phyloP scores from a whole-genome alignment of 2,888 invertebrate species.

The Hirtodrosophila alboralis region DNA sequence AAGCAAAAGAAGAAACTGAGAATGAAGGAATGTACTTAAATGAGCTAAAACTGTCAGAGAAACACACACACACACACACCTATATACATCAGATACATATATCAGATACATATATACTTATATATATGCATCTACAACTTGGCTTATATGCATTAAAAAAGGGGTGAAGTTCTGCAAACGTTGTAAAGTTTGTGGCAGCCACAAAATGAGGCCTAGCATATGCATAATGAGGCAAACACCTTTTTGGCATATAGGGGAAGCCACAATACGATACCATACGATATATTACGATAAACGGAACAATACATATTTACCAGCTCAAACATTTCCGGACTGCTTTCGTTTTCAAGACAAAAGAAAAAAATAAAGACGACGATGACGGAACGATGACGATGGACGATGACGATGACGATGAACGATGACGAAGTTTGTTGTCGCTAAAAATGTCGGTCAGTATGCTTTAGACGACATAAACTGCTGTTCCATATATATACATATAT shows the following conservation, averaged over 20 bases:
- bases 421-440: slow-evolving; percentile 37
- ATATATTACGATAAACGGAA: no score
- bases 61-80: slow-evolving; percentile 11
- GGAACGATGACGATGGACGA: slow-evolving; percentile 19
- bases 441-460: slow-evolving; percentile 47
- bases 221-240: slow-evolving; percentile 63
- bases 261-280: slow-evolving; percentile 21
- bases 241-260: slow-evolving; percentile 24
- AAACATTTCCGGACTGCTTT: slow-evolving; percentile 75
- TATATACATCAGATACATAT: no score
- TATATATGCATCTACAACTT: no score
- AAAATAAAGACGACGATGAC: slow-evolving; percentile 12
- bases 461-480: slow-evolving; percentile 53
- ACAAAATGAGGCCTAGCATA: no score
- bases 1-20: not conserved
- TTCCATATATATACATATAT: slow-evolving; percentile 46
- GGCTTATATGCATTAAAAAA: slow-evolving; percentile 24
- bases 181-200: slow-evolving; percentile 19
- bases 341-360: slow-evolving; percentile 59
- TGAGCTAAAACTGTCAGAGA: slow-evolving; percentile 33
- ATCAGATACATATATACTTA: no score
- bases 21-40: slow-evolving; percentile 32
- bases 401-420: slow-evolving; percentile 19
- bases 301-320: no score
- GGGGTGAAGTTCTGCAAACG: not conserved